A percentile compares a stretch with the other conserved stretches of the same genome.
These are phyloP conservation scores for Dicyrtoma fusca DNA, from an alignment of 2,888 invertebrate species.

Conservation along the genomic window DNA sequence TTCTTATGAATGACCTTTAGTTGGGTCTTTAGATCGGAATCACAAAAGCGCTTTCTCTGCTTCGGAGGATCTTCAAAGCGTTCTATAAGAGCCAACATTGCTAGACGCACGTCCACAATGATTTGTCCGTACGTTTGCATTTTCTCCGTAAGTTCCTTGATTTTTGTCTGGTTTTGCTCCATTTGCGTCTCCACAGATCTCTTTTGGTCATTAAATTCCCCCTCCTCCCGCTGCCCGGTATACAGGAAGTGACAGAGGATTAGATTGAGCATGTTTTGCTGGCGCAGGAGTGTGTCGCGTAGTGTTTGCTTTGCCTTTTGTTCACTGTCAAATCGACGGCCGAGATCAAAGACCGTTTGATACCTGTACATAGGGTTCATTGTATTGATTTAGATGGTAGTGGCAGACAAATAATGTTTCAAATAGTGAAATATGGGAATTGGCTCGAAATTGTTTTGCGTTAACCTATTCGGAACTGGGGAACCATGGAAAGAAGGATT, in stretches of 20 bases:
- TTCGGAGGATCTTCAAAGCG: constrained; percentile 35
- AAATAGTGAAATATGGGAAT: no score
- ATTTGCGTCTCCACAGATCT: constrained; percentile 36
- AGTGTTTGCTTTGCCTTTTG: constrained; percentile 46
- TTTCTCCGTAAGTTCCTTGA: constrained; percentile 33
- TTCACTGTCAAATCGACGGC: constrained; percentile 44
- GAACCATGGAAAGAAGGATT: no score
- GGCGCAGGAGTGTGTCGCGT: constrained; percentile 46
- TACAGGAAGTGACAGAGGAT: constrained; percentile 52
- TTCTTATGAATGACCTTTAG: constrained; percentile 40
- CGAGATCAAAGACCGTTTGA: constrained; percentile 48
- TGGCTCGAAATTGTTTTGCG: no score
- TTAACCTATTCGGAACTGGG: no score
- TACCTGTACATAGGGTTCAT: constrained; percentile 40
- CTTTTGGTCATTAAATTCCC: constrained; percentile 40
- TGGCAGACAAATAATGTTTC: no score
- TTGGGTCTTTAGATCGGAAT: constrained; percentile 30
- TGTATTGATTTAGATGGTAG: no score
- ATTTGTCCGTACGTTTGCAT: constrained; percentile 45
- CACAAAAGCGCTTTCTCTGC: constrained; percentile 39
- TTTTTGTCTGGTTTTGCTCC: constrained; percentile 32
- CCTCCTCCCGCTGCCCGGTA: constrained; percentile 46
- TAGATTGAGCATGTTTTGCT: constrained; percentile 46
- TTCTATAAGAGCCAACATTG: constrained; percentile 46
- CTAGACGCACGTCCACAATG: constrained; percentile 44